Conservation (phyloP, 2,797 vertebrate species). For the Nyctalus aviator region DNA sequence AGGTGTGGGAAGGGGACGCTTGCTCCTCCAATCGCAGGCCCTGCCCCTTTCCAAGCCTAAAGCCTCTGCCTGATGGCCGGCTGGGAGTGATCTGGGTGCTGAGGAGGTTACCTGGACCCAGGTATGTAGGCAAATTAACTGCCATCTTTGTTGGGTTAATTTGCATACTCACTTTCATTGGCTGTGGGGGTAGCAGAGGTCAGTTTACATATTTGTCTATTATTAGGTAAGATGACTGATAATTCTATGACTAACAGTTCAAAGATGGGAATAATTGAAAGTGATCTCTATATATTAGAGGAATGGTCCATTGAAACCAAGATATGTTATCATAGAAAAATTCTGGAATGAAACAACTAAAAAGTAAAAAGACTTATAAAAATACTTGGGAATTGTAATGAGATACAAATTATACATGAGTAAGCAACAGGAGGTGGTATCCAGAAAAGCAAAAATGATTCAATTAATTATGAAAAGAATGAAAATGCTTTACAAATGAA, state of each 20-base stretch:
- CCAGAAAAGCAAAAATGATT: background rate
- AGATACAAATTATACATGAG: background rate
- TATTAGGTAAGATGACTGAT: background rate
- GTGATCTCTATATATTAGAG: slow-evolving; percentile 48
- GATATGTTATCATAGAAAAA: slow-evolving; percentile 23
- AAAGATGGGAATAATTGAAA: slow-evolving; percentile 53
- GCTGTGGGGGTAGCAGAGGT: no score
- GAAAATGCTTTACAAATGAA: background rate
- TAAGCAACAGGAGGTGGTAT: background rate
- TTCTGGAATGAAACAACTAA: slow-evolving; percentile 8
- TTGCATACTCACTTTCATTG: no score
- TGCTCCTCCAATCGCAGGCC: no score
- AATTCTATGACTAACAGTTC: slow-evolving; percentile 58
- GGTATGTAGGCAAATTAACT: no score
- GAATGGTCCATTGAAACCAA: slow-evolving; percentile 52
- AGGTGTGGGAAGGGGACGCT: no score
- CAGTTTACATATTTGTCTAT: no score
- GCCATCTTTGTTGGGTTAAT: no score
- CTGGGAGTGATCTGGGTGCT: no score
- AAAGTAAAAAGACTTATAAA: slow-evolving; percentile 58
- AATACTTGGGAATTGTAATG: background rate
- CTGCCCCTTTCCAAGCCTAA: no score
- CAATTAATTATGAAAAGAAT: background rate
- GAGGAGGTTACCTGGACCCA: no score
- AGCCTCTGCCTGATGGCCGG: no score